phyloP scores from a whole-genome alignment of 2,888 invertebrate genomes.

The Cosmorhoe ocellata region DNA sequence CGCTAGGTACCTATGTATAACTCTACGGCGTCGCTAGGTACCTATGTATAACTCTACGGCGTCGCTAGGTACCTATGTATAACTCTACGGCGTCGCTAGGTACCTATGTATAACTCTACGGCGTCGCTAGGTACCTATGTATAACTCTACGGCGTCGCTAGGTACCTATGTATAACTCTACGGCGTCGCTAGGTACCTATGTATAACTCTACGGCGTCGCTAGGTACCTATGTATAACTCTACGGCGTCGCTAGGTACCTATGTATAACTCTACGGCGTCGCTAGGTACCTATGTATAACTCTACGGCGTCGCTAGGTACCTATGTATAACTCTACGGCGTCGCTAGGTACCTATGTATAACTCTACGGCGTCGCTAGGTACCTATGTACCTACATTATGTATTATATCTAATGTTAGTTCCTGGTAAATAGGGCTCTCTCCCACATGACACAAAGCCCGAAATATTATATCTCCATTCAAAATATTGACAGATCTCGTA shows the following conservation, averaged over 20 bases:
- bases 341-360: neutral
- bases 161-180: neutral
- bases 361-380: no score
- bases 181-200: no score
- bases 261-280: neutral
- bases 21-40: neutral
- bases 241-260: no score
- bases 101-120: neutral
- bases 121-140: no score
- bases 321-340: neutral
- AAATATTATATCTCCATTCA: no score
- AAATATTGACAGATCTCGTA: neutral
- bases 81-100: neutral
- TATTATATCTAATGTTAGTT: no score
- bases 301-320: no score
- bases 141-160: neutral
- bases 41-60: neutral
- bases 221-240: neutral
- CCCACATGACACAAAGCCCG: no score
- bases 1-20: no score
- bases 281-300: neutral
- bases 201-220: neutral
- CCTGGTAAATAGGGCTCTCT: no score
- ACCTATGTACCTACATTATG: no score
- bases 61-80: no score